Base-by-base conservation (phyloP, 2,888 invertebrate genomes). In the Andricus curvator region DNA sequence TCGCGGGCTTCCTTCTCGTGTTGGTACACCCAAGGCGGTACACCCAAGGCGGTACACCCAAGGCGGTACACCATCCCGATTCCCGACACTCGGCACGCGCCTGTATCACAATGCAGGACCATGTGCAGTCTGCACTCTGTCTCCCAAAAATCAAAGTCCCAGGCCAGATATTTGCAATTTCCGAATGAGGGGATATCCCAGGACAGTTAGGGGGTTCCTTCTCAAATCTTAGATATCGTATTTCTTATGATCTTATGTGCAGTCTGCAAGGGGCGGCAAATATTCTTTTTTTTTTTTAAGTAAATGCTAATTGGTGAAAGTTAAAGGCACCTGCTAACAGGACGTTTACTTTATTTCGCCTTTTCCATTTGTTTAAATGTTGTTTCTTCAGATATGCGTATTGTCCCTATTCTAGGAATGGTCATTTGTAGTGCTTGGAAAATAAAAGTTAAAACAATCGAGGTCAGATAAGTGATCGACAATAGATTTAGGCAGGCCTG, bases 61-160 rank as follows among this genome's bases (percentile, higher is more conserved):
- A 33, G 33, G 33, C 48, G 67, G n/a, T 85, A 84, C 88, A 87
- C 88, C 85, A 88, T 88, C 87, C 88, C 44, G 41, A 84, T 85
- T 88, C 85, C 88, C 67, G 41, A 84, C 86, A 85, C 87, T 85
- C 87, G 90, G 90, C 90, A 90, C 90, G 90, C 89, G 90, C 88
- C 90, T 86, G 81, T 84, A 86, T 84, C 82, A 89, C 87, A 90
- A 89, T 90, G 82, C 82, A 80, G 84, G 82, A 85, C 88, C 90
- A 90, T n/a, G n/a, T n/a, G n/a, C n/a, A n/a, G n/a, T 90, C 90
- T 90, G 90, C 89, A 89, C 88, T 89, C 88, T 85, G 88, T 89
- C 86, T 88, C 87, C 87, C 86, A 86, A 88, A 89, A 89, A 89
- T 89, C 89, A 88, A 88, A 88, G 87, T 85, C 85, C 85, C 81